These are phyloP conservation scores for Thamnophis sirtalis DNA, from an alignment of 2,113 vertebrate species.

Conservation along the genomic window DNA sequence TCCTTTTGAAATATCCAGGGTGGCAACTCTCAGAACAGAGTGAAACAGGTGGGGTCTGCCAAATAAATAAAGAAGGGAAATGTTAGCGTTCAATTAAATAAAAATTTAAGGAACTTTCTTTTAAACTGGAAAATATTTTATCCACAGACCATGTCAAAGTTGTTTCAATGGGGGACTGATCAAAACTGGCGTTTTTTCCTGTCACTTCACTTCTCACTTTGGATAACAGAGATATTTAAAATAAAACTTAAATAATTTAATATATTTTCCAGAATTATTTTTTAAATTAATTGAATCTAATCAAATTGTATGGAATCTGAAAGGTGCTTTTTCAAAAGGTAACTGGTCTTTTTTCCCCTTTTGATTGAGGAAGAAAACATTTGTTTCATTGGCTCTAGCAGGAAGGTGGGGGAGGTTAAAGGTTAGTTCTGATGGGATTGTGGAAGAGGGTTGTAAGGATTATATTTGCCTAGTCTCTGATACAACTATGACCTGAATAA, in stretches of 20 bases:
- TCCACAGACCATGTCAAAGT: background rate
- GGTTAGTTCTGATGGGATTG: too few species aligned
- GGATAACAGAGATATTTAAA: background rate
- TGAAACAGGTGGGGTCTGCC: background rate
- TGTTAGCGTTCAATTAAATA: background rate
- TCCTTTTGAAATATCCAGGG: background rate
- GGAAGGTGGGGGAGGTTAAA: too few species aligned
- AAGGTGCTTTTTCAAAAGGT: too few species aligned
- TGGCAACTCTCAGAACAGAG: background rate
- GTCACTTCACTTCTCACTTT: background rate
- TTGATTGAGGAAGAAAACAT: too few species aligned
- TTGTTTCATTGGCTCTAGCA: too few species aligned
- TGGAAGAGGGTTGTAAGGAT: too few species aligned
- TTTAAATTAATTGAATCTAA: too few species aligned
- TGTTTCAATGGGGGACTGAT: background rate
- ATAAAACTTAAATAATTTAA: background rate
- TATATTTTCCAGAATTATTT: background rate
- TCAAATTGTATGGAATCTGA: too few species aligned
- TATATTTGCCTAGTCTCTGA: too few species aligned
- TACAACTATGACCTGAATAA: too few species aligned
- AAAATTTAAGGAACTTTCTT: background rate
- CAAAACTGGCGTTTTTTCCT: background rate
- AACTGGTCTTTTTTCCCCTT: too few species aligned
- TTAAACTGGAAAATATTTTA: background rate
- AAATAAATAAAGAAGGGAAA: background rate